These are phyloP conservation scores for Gnathonemus longibarbis DNA, from an alignment of 2,113 vertebrate genomes.

Conservation along the genomic window DNA sequence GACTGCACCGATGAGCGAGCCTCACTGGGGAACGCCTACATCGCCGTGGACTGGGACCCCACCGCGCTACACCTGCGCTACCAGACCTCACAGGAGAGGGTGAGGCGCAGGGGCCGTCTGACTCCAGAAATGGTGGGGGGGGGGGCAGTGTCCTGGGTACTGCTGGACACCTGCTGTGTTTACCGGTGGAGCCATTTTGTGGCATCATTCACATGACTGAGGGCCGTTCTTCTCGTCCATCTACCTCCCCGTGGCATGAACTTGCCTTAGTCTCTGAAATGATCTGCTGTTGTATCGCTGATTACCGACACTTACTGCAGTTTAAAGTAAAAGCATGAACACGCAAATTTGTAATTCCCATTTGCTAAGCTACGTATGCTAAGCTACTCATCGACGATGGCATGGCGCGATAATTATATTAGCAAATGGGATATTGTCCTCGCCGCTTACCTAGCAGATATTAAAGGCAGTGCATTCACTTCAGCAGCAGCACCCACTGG, in stretches of 20 bases:
- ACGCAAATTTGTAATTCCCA: background rate
- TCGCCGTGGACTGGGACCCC: constrained; percentile 98
- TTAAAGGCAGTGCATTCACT: background rate
- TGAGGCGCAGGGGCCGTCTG: constrained; percentile 44
- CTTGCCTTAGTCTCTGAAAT: background rate
- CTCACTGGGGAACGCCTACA: constrained; percentile 81
- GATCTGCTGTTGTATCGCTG: background rate
- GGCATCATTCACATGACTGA: background rate
- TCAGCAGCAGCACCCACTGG: background rate
- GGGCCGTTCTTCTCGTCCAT: background rate
- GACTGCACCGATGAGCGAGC: constrained; percentile 84
- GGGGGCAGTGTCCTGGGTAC: background rate
- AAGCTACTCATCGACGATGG: background rate
- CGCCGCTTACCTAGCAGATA: background rate
- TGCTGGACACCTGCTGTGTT: background rate
- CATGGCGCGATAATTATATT: background rate
- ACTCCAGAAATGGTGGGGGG: background rate
- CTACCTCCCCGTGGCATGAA: background rate
- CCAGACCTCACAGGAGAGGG: constrained; percentile 95
- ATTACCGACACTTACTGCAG: background rate
- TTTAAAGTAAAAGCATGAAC: background rate
- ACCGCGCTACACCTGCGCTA: constrained; percentile 94
- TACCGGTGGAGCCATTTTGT: background rate
- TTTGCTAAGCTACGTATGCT: background rate
- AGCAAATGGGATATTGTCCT: background rate